These are phyloP conservation scores for Teleogryllus oceanicus DNA, from an alignment of 2,888 invertebrate genomes.

Conservation along the genomic window DNA sequence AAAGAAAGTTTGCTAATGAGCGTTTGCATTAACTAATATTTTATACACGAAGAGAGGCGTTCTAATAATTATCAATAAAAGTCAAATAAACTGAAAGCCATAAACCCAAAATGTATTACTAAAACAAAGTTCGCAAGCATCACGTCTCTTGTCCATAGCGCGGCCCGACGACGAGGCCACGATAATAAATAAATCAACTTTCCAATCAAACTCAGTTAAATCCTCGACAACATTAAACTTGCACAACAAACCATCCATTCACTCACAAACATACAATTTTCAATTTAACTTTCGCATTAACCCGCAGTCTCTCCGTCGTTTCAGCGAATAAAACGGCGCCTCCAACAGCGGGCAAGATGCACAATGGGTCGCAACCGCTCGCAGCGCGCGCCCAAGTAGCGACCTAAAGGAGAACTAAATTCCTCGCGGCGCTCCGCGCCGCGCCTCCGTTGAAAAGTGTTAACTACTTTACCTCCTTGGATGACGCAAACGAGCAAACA, in stretches of 20 bases:
- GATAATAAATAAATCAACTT: slow-evolving; percentile 3
- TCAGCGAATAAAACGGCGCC: background rate
- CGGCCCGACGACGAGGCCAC: background rate
- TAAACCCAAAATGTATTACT: too few relatives aligned
- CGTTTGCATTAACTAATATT: too few relatives aligned
- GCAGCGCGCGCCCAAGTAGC: background rate
- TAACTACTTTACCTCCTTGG: slow-evolving; percentile 9
- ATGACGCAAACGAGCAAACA: background rate
- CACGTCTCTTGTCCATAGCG: too few relatives aligned
- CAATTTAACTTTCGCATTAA: slow-evolving; percentile 3
- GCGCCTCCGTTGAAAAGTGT: background rate
- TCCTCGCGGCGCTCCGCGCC: background rate
- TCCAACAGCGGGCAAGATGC: background rate
- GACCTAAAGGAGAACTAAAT: background rate
- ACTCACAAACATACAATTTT: slow-evolving; percentile 1
- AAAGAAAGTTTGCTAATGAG: too few relatives aligned
- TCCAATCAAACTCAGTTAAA: background rate
- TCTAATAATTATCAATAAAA: too few relatives aligned
- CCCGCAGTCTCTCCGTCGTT: background rate
- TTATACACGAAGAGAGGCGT: too few relatives aligned
- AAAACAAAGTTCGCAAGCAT: too few relatives aligned
- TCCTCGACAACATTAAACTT: background rate
- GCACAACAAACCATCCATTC: background rate
- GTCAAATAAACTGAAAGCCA: too few relatives aligned
- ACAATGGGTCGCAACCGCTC: background rate